These are phyloP conservation scores for Dasyurus viverrinus DNA, from an alignment of 2,113 vertebrate genomes.

Conservation along the genomic window DNA sequence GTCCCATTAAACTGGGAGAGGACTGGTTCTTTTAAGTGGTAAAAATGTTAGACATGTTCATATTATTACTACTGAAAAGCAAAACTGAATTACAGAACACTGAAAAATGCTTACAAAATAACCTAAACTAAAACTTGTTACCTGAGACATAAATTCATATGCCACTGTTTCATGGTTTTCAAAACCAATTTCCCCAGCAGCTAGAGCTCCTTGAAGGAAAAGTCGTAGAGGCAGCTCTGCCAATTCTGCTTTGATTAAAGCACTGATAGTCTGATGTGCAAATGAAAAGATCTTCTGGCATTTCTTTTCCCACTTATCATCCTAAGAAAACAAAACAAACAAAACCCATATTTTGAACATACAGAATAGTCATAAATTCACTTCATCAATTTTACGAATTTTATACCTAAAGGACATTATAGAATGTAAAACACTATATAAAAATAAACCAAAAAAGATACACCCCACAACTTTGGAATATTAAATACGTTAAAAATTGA, in stretches of 20 bases:
- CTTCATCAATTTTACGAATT: not conserved
- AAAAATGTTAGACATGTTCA: not conserved
- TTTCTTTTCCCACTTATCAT: constrained; percentile 99
- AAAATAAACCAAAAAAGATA: not conserved
- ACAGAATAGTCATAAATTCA: not conserved
- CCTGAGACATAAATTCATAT: constrained; percentile 99
- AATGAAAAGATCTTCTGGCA: constrained; percentile 99
- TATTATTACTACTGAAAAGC: not conserved
- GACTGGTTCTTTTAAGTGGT: not conserved
- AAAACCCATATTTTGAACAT: not conserved
- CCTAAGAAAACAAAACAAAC: constrained; percentile 81
- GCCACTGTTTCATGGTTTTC: constrained; percentile 99
- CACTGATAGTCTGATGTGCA: constrained; percentile 98
- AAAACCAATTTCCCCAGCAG: constrained; percentile 97
- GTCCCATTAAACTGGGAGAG: not conserved
- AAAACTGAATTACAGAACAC: not conserved
- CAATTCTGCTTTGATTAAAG: constrained; percentile 97
- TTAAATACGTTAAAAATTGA: not conserved
- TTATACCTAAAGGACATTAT: not conserved
- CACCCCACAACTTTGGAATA: not conserved
- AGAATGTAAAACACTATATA: not conserved
- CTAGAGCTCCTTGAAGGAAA: constrained; percentile 97
- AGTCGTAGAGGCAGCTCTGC: constrained; percentile 96
- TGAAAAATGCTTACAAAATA: not conserved
- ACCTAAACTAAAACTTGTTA: constrained; percentile 67